Base-by-base conservation (phyloP, 2,888 invertebrate species). In the Rutpela maculata region DNA sequence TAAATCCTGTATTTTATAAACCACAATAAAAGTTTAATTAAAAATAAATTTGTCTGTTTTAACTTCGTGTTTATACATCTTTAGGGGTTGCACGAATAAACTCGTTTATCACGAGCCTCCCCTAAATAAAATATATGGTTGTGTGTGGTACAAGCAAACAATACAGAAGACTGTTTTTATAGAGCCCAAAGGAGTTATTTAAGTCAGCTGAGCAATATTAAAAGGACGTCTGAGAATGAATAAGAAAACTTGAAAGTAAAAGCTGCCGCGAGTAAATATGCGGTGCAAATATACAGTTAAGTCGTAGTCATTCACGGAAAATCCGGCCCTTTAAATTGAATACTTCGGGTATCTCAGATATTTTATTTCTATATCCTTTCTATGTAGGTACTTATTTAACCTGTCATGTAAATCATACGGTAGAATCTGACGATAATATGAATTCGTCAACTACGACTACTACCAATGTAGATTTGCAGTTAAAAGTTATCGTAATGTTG, bases 101-200 rank as follows among this genome's bases (percentile, higher is more conserved):
- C 15, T 5, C 50, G 7, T 6, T 50, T 31, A 17, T 65, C 35
- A 65, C n/a, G 9, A 55, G 50, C 50, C 26, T 15, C 12, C 17
- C 22, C 17, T 12, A 35, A 38, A 67, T 67, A 67, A 67, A 55
- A 55, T 56, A 67, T 18, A 67, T 55, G 55, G 50, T 18, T 22
- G 12, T 67, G 26, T 38, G n/a, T 67, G 15, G 67, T 67, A 12
- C n/a, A 50, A 18, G 55, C 11, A 50, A 55, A 26, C 38, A 67
- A 55, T 67, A 63, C 31, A 35, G 4, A 31, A 31, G 35, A 35
- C 26, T 10, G 59, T 55, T 67, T 67, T 67, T 67, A 67, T 67
- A 50, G 55, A 9, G 67, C 67, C 38, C 67, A 55, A 55, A 38
- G 55, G 67, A 67, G 18, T 12, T 56, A 15, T 67, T 67, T 55